Percentiles rank a stretch among this genome's conserved stretches.
These are phyloP conservation scores for Paramisgurnus dabryanus DNA, from an alignment of 2,113 vertebrate genomes.

Conservation along the genomic window DNA sequence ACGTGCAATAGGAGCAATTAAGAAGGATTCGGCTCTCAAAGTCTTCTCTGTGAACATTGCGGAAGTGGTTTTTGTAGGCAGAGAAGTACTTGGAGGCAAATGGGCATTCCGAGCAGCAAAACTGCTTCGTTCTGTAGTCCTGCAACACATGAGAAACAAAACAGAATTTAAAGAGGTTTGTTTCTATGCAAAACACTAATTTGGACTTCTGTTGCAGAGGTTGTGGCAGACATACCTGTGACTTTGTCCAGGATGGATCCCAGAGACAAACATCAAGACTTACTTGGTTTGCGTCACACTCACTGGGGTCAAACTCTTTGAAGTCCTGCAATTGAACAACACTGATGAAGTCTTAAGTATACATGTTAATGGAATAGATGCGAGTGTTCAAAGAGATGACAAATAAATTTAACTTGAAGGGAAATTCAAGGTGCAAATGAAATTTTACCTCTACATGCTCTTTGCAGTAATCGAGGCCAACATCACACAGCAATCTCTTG, in stretches of 20 bases:
- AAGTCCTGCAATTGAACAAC: conserved; percentile 79
- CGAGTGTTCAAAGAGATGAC: neutral
- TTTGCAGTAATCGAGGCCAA: conserved; percentile 97
- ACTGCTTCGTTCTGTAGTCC: conserved; percentile 98
- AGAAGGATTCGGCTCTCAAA: conserved; percentile 93
- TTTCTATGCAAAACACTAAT: neutral
- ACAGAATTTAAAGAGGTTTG: neutral
- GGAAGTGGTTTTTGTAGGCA: conserved; percentile 99
- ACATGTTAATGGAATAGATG: neutral
- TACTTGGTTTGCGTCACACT: conserved; percentile 89
- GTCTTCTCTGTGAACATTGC: conserved; percentile 94
- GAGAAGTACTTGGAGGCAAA: conserved; percentile 99
- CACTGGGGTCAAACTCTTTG: conserved; percentile 95
- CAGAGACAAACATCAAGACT: conserved; percentile 92
- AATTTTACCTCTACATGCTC: conserved; percentile 91
- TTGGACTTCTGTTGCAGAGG: neutral
- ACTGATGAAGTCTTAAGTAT: neutral
- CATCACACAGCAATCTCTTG: conserved; percentile 94
- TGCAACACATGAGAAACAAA: conserved; percentile 52
- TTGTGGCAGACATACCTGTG: conserved; percentile 79
- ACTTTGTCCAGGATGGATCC: conserved; percentile 94
- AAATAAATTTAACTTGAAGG: no score
- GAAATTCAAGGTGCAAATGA: neutral
- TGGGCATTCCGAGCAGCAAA: conserved; percentile 95
- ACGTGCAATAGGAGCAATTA: conserved; percentile 96